Percentiles rank a stretch among this genome's conserved stretches.
phyloP scores from a whole-genome alignment of 2,888 invertebrate genomes.

The Azorinus chamasolen region DNA sequence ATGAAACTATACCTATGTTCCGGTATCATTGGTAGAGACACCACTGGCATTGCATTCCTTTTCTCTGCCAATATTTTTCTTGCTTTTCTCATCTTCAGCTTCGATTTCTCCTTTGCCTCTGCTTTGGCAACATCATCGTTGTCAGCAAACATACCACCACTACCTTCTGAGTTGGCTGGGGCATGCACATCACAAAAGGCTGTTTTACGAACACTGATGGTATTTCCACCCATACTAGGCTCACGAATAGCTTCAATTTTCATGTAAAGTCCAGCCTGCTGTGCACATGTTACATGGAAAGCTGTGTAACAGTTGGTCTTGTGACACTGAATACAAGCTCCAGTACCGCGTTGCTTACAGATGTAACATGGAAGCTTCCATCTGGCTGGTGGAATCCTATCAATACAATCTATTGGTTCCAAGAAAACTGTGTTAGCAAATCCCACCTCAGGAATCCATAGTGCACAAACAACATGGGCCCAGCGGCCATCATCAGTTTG shows the following conservation, averaged over 20 bases:
- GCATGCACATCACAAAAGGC: conserved; percentile 98
- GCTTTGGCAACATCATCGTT: conserved; percentile 82
- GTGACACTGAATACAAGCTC: conserved; percentile 99
- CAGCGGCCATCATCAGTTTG: conserved; percentile 98
- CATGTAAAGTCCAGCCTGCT: conserved; percentile 92
- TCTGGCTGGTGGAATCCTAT: conserved; percentile 97
- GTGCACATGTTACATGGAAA: conserved; percentile 99
- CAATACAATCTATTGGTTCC: conserved; percentile 99
- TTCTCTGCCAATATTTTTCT: conserved; percentile 95
- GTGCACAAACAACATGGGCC: conserved; percentile 99
- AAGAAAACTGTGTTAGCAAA: conserved; percentile 99
- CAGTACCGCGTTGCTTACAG: conserved; percentile 91
- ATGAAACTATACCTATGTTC: conserved; percentile 69
- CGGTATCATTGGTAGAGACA: conserved; percentile 96
- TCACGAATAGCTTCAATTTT: conserved; percentile 96
- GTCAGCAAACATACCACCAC: conserved; percentile 69
- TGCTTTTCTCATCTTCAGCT: conserved; percentile 95
- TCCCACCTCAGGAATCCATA: conserved; percentile 98
- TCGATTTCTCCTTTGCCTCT: conserved; percentile 85
- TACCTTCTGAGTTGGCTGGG: conserved; percentile 88
- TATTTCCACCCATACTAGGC: conserved; percentile 73
- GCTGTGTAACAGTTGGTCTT: conserved; percentile 98
- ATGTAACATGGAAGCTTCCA: conserved; percentile 99
- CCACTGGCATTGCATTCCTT: conserved; percentile 95
- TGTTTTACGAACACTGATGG: conserved; percentile 92